These are phyloP conservation scores for Drosophila sucinea DNA, from an alignment of 1,140 invertebrate genomes.

Conservation along the genomic window DNA sequence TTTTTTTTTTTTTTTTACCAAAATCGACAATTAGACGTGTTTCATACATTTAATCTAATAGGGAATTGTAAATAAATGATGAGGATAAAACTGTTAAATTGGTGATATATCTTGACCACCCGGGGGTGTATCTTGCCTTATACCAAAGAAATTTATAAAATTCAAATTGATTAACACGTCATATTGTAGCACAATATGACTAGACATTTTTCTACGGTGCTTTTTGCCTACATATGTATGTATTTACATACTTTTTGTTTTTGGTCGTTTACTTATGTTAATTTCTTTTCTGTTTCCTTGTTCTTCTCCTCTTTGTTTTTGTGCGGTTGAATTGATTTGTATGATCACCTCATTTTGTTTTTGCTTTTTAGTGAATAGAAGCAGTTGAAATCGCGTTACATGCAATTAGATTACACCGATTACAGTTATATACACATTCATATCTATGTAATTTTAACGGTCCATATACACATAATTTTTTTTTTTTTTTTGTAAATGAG, in stretches of 20 bases:
- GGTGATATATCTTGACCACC: no score
- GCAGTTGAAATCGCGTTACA: conserved; percentile 1
- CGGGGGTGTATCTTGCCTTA: no score
- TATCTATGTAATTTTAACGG: conserved; percentile 1
- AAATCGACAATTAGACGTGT: no score
- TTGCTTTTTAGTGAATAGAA: conserved; percentile 22
- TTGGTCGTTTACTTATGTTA: conserved; percentile 17
- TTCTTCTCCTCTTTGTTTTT: conserved; percentile 11
- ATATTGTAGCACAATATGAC: conserved; percentile 25
- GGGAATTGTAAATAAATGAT: no score
- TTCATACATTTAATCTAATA: no score
- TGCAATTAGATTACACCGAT: conserved; percentile 5
- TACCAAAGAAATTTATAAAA: background rate
- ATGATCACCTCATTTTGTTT: conserved; percentile 36
- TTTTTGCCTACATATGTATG: conserved; percentile 16
- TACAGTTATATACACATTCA: conserved; percentile 10
- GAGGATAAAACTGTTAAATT: no score
- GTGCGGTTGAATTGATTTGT: conserved; percentile 8
- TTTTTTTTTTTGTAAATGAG: conserved; percentile 27
- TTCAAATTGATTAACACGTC: conserved; percentile 28
- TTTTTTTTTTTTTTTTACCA: no score
- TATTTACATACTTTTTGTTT: conserved; percentile 2
- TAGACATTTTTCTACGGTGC: conserved; percentile 13
- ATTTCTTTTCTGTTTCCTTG: conserved; percentile 21
- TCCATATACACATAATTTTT: no score